phyloP scores from a whole-genome alignment of 2,797 vertebrate genomes.

The Gobio occitaniae region DNA sequence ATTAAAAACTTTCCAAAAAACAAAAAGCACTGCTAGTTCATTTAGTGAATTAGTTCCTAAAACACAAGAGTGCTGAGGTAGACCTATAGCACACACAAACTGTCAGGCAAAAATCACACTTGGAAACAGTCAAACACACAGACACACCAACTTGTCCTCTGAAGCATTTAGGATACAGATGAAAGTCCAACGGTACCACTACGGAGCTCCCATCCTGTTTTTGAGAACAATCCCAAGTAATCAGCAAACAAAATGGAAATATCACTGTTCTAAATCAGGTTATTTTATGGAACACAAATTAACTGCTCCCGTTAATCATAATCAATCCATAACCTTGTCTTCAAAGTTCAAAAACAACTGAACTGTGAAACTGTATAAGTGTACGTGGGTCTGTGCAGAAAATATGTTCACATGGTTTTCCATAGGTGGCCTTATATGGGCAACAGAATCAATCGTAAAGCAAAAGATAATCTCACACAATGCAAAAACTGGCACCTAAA shows the following conservation, averaged over 20 bases:
- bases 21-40: conserved; percentile 20
- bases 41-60: conserved; percentile 47
- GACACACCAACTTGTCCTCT: conserved; percentile 4
- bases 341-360: neutral
- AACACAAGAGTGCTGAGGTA: conserved; percentile 53
- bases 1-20: conserved; percentile 15
- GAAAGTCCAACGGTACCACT: neutral
- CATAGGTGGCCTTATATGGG: neutral
- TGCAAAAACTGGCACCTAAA: conserved; percentile 6
- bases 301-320: neutral
- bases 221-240: conserved; percentile 1
- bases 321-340: neutral
- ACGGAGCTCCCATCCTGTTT: neutral
- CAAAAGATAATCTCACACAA: neutral
- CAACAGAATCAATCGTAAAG: neutral
- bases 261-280: neutral
- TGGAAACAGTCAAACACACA: conserved; percentile 30
- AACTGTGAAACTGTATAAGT: neutral
- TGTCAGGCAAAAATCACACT: conserved; percentile 36
- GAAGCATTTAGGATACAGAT: neutral
- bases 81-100: conserved; percentile 41
- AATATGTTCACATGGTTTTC: neutral
- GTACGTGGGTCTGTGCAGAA: neutral
- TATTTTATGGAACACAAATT: too few relatives aligned
- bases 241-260: neutral